These are phyloP conservation scores for Tauraco erythrolophus DNA, from an alignment of 2,113 vertebrate genomes.

Conservation along the genomic window DNA sequence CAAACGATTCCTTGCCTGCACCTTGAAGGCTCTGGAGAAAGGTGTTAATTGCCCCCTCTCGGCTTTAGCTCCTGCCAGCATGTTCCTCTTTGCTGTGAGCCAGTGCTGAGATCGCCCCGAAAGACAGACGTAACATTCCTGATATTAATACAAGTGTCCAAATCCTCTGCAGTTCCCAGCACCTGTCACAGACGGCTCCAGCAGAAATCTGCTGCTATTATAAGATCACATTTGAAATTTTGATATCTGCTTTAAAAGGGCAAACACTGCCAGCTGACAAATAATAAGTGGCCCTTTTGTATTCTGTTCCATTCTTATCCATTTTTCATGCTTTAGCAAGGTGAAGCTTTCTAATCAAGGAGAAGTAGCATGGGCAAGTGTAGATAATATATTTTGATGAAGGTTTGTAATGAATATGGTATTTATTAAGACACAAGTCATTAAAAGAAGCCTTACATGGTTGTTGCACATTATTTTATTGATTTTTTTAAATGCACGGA, in stretches of 20 bases:
- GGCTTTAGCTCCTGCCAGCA: accelerated
- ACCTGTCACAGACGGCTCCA: background rate
- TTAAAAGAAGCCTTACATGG: slow-evolving; percentile 55
- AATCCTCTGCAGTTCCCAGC: background rate
- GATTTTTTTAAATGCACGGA: slow-evolving; percentile 48
- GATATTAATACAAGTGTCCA: background rate
- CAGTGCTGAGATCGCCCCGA: accelerated
- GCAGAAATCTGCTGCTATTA: background rate
- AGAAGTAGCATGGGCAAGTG: slow-evolving; percentile 31
- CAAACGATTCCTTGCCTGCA: no score
- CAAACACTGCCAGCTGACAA: slow-evolving; percentile 2
- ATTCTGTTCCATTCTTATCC: slow-evolving; percentile 16
- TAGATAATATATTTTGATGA: slow-evolving; percentile 62
- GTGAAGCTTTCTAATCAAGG: slow-evolving; percentile 70
- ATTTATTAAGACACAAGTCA: slow-evolving; percentile 72
- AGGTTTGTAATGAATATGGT: slow-evolving; percentile 67
- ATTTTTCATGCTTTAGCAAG: slow-evolving; percentile 68
- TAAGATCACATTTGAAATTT: background rate
- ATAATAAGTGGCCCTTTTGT: slow-evolving; percentile 26
- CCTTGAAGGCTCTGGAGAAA: background rate
- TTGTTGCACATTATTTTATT: slow-evolving; percentile 65
- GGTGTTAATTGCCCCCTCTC: background rate
- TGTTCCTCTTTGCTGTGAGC: accelerated
- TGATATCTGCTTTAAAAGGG: slow-evolving; percentile 28
- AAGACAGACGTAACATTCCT: background rate